These are phyloP conservation scores for Bombus pyrosoma DNA, from an alignment of 1,140 invertebrate species.

Conservation along the genomic window DNA sequence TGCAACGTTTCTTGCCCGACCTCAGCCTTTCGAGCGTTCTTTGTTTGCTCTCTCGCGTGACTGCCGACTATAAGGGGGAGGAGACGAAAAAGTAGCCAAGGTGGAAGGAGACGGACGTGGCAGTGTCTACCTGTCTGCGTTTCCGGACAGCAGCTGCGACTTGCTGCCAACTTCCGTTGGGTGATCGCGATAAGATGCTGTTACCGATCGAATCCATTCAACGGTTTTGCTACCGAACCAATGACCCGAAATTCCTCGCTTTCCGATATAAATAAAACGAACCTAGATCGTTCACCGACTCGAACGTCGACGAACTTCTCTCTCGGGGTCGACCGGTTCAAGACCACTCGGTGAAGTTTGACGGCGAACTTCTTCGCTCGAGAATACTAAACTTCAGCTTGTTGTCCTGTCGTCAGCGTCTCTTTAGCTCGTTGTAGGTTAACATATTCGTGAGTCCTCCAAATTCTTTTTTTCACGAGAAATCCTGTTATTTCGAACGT, in stretches of 20 bases:
- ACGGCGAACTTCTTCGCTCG: background rate
- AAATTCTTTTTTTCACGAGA: no score
- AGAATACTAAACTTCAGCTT: no score
- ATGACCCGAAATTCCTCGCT: constrained; percentile 57
- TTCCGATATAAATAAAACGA: constrained; percentile 54
- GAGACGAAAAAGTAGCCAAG: constrained; percentile 28
- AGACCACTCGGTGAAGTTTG: background rate
- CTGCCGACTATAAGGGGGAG: constrained; percentile 36
- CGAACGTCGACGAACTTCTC: constrained; percentile 33
- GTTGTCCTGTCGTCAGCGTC: no score
- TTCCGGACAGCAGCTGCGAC: constrained; percentile 76
- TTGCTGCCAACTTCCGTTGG: constrained; percentile 73
- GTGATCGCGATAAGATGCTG: constrained; percentile 71
- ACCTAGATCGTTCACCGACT: constrained; percentile 25
- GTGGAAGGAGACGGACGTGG: constrained; percentile 44
- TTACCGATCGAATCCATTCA: constrained; percentile 61
- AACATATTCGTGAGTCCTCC: no score
- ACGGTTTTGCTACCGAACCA: constrained; percentile 53
- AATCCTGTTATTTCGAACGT: no score
- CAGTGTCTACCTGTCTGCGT: constrained; percentile 62
- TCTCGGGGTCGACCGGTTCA: constrained; percentile 26
- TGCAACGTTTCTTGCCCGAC: constrained; percentile 38
- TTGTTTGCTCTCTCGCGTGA: constrained; percentile 67
- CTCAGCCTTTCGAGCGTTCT: constrained; percentile 54
- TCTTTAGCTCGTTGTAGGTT: no score